Evolutionary conservation across 1,140 invertebrate genomes (phyloP), one percentile per base, ranked within the genome.

Genomic region (Drosophila paulistorum): DNA sequence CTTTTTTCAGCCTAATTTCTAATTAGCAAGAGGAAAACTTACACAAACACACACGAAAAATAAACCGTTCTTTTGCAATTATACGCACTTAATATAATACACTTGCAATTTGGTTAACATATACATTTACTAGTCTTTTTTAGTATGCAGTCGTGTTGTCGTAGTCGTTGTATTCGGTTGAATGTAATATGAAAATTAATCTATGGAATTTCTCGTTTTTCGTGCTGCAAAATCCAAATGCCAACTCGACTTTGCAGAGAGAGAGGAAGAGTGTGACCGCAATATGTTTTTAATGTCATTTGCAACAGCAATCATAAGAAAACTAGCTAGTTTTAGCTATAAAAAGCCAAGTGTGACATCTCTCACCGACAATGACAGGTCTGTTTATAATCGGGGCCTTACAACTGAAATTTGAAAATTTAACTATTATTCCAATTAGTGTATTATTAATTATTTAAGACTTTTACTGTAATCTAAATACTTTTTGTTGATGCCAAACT

Each of bases 221-320:
- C 77, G 64, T 71, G 67, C 57, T 65, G 60, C 51, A 73, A 72
- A 74, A 67, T 82, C 74, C 81, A 85, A 85, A 85, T 85, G 81
- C 81, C 81, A 85, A 85, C 81, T 85, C 81, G 79, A 82, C 79
- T 82, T 79, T 79, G 57, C 30, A 37, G 57, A 58, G 30, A 68
- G 70, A 58, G 57, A 58, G 45, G 17, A n/a, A 51, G 3, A 51
- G 45, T 51, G 45, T 51, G 45, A 51, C 45, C 45, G 20, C 45
- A 51, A 51, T 51, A 11, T 51, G 45, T 23, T 51, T 51, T 51
- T 11, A 51, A 11, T 2, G 45, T 23, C 45, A 51, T 23, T 23
- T 23, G 45, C 10, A 51, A 20, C 17, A 51, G 23, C 45, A 51
- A 51, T 9, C 45, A 51, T 51, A 23, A 23, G 45, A 11, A 17